Evolutionary conservation across 2,113 vertebrate species (phyloP).

Genomic region (Nicator chloris): DNA sequence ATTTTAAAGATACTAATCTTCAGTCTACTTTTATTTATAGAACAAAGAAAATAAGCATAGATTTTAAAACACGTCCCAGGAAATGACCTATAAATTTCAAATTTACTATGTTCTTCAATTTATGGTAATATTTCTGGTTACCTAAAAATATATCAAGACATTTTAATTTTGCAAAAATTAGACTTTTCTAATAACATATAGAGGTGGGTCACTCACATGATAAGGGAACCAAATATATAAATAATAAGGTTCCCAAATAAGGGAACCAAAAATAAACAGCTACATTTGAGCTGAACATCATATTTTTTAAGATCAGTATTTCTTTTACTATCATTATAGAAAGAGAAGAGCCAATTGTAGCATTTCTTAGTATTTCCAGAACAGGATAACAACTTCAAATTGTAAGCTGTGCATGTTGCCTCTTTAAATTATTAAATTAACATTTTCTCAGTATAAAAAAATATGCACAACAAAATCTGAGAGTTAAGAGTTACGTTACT

Average conservation of each 20-base stretch:
- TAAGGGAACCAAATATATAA: not conserved
- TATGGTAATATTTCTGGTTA: not conserved
- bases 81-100: not conserved
- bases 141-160: not conserved
- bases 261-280: not conserved
- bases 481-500: not conserved
- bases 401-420: not conserved
- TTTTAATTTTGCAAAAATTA: not conserved
- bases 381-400: not conserved
- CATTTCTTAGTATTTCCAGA: not conserved
- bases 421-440: not conserved
- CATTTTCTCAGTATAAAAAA: not conserved
- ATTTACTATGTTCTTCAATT: not conserved
- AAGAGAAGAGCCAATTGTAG: not conserved
- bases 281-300: not conserved
- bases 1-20: slow-evolving; percentile 30
- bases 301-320: not conserved
- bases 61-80: not conserved
- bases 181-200: not conserved
- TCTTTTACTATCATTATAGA: not conserved
- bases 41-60: not conserved
- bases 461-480: not conserved
- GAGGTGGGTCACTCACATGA: not conserved
- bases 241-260: not conserved
- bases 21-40: slow-evolving; percentile 6